A percentile compares a stretch with the other conserved stretches of the same genome.
Conservation (phyloP, 2,888 invertebrate species). For the Globia sparganii region DNA sequence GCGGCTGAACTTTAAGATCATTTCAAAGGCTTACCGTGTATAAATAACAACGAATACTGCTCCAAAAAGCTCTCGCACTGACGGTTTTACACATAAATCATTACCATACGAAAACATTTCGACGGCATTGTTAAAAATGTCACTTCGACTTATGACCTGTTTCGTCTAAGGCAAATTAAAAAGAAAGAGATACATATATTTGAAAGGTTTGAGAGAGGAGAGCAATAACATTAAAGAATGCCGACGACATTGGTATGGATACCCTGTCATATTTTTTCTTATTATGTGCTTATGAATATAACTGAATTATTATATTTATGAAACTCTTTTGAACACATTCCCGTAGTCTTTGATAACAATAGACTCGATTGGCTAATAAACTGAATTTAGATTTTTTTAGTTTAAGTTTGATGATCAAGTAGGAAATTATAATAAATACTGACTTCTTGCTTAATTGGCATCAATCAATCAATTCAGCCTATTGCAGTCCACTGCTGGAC, state of each 20-base stretch:
- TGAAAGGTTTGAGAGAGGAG: constrained; percentile 76
- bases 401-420: not conserved
- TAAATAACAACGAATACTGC: constrained; percentile 82
- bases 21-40: constrained; percentile 79
- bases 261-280: constrained; percentile 65
- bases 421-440: not conserved
- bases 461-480: not conserved
- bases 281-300: constrained; percentile 55
- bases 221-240: constrained; percentile 81
- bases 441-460: not conserved
- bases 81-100: constrained; percentile 89
- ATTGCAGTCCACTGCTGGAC: no score
- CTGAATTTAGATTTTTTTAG: not conserved
- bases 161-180: constrained; percentile 88
- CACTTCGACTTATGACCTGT: constrained; percentile 89
- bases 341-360: constrained; percentile 4
- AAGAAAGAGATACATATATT: constrained; percentile 79
- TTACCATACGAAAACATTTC: constrained; percentile 90
- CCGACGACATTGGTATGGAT: constrained; percentile 77
- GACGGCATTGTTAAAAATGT: constrained; percentile 89
- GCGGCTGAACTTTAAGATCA: constrained; percentile 74
- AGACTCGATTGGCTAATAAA: not conserved
- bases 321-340: not conserved
- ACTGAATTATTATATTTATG: constrained; percentile 25
- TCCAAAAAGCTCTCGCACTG: constrained; percentile 82